Conservation (phyloP, 1,140 invertebrate species). For the Drosophila ohnishii region DNA sequence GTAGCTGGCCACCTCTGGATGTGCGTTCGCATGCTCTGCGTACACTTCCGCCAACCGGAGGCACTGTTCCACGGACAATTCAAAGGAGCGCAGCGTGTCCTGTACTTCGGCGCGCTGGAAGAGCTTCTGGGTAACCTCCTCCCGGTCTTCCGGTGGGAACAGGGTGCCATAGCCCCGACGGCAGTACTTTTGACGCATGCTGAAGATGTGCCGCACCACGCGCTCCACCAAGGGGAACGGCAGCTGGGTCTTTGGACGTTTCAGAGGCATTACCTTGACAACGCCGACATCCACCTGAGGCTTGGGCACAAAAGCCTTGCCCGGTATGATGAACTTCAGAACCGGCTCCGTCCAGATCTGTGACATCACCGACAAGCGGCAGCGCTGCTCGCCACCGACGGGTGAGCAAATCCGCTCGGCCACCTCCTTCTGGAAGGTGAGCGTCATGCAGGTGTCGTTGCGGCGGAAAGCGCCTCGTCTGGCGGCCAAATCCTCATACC, state of each 20-base stretch:
- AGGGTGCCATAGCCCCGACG: conserved; percentile 88
- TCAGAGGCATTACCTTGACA: conserved; percentile 92
- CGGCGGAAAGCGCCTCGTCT: conserved; percentile 91
- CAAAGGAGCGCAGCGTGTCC: conserved; percentile 87
- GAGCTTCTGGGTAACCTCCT: conserved; percentile 88
- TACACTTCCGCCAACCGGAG: conserved; percentile 91
- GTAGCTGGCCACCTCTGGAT: conserved; percentile 89
- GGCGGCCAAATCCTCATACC: conserved; percentile 92
- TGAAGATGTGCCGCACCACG: conserved; percentile 93
- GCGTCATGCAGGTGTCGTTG: conserved; percentile 93
- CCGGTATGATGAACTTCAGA: conserved; percentile 94
- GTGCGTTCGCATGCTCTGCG: conserved; percentile 87
- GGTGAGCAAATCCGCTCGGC: conserved; percentile 94
- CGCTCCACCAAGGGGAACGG: conserved; percentile 96
- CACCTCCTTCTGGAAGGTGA: conserved; percentile 99
- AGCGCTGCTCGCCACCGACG: conserved; percentile 87
- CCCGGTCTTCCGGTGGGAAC: conserved; percentile 89
- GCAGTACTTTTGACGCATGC: conserved; percentile 93
- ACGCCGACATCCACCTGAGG: conserved; percentile 98
- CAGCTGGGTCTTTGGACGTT: conserved; percentile 89
- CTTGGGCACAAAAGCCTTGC: conserved; percentile 94
- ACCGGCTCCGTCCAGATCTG: conserved; percentile 94
- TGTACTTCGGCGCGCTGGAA: conserved; percentile 90
- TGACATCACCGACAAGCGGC: conserved; percentile 96
- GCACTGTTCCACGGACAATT: conserved; percentile 92